Evolutionary conservation across 2,113 vertebrate genomes (phyloP), one percentile per base, ranked within the genome.

Genomic region (Ophthalmolycus amberensis): DNA sequence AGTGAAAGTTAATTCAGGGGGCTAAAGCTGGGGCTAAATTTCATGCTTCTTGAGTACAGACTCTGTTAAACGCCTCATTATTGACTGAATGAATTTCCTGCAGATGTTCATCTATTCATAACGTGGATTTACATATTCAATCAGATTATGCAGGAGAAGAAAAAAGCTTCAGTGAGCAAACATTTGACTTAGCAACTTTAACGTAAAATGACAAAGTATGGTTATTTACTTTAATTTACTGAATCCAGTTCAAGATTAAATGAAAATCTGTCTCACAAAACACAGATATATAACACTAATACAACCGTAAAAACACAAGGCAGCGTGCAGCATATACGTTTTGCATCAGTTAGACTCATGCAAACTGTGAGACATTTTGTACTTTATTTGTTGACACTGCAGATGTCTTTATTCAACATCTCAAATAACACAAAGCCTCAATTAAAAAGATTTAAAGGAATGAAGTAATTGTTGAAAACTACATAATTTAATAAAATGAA

Each of bases 41-140:
- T 92, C 82, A 89, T 85, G 90, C 88, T 90, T 86, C 75, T 85
- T 90, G 85, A 91, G 82, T 89, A 75, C 78, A 84, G 86, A 82
- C 85, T 74, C 52, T 82, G 87, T 88, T 92, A 90, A 91, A 87
- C 5, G 89, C 48, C 84, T 91, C 87, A 89, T 91, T 88, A 90
- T 91, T 90, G 90, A 89, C 85, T 88, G 78, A 89, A 90, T 88
- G 82, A 93, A 93, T 87, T 81, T 88, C 91, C 88, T 84, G 86
- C 90, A 92, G 90, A 92, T 88, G 90, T 90, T 93, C 92, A 89
- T 87, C 85, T 92, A 89, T 93, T 94, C 88, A 93, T 89, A 86
- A 88, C 62, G 6, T 85, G 63, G 76, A 90, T 94, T 92, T 90
- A 88, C 91, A 93, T 92, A 93, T 86, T 91, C 82, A 90, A 90